Evolutionary conservation across 2,113 vertebrate species (phyloP).

Genomic region (Solea solea): DNA sequence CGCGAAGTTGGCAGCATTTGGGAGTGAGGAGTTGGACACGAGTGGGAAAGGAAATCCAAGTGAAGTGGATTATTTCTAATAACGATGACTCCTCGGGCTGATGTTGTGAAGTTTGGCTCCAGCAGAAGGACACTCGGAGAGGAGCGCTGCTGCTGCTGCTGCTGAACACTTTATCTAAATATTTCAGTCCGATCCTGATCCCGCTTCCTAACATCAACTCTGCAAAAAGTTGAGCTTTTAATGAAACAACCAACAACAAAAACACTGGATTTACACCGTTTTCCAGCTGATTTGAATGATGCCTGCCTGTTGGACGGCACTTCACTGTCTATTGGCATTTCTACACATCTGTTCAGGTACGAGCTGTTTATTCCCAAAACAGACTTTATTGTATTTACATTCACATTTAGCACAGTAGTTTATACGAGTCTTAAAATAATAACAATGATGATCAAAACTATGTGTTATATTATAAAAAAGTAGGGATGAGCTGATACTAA

Average conservation of each 20-base stretch:
- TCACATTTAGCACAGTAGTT: no score
- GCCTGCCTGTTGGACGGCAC: constrained; percentile 66
- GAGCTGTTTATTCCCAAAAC: neutral
- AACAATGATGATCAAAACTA: no score
- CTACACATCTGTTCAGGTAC: constrained; percentile 78
- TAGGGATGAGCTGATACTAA: no score
- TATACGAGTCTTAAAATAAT: no score
- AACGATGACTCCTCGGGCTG: constrained; percentile 54
- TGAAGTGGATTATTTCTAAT: constrained; percentile 51
- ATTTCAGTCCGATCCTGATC: neutral
- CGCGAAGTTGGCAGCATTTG: constrained; percentile 52
- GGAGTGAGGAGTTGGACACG: constrained; percentile 41
- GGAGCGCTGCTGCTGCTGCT: constrained; percentile 18
- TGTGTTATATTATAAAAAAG: no score
- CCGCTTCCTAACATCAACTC: constrained; percentile 12
- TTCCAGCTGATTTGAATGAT: constrained; percentile 68
- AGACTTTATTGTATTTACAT: neutral
- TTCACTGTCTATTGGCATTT: constrained; percentile 70
- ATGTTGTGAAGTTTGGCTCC: constrained; percentile 54
- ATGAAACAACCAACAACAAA: constrained; percentile 47
- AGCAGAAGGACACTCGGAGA: neutral
- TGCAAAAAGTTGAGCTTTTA: constrained; percentile 56
- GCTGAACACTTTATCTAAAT: neutral
- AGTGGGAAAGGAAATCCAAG: constrained; percentile 35
- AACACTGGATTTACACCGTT: constrained; percentile 64